A percentile compares a stretch with the other conserved stretches of the same genome.
These are phyloP conservation scores for Coptodon rendalli DNA, from an alignment of 2,113 vertebrate genomes.

Conservation along the genomic window DNA sequence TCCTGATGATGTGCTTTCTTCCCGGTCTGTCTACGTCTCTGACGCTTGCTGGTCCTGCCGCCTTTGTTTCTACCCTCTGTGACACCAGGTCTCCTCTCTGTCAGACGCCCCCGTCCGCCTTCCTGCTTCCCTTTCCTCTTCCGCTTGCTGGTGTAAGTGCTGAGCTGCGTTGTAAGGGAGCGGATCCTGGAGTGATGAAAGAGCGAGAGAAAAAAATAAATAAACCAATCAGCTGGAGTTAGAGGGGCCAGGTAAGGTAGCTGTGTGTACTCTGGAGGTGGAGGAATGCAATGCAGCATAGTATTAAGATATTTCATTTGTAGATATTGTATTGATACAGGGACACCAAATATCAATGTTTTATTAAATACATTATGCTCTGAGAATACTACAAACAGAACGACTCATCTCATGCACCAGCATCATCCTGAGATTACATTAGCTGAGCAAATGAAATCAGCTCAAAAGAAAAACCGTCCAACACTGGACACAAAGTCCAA, in stretches of 20 bases:
- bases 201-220: not conserved
- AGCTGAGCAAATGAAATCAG: not conserved
- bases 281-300: not conserved
- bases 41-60: conserved; percentile 78
- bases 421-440: not conserved
- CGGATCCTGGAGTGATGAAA: conserved; percentile 76
- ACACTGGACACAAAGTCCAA: not conserved
- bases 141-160: conserved; percentile 65
- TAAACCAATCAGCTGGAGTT: not conserved
- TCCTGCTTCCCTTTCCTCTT: conserved; percentile 76
- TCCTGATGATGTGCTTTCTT: conserved; percentile 48
- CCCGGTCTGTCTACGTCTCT: conserved; percentile 81
- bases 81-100: conserved; percentile 47
- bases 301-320: not conserved
- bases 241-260: not conserved
- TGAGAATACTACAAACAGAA: not conserved
- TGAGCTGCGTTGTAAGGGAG: conserved; percentile 81
- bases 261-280: not conserved
- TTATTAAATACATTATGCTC: not conserved
- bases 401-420: not conserved
- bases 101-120: conserved; percentile 20
- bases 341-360: not conserved
- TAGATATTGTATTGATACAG: not conserved
- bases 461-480: not conserved
- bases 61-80: conserved; percentile 45